Evolutionary conservation across 1,140 invertebrate genomes (phyloP).

Genomic region (Sipha flava): DNA sequence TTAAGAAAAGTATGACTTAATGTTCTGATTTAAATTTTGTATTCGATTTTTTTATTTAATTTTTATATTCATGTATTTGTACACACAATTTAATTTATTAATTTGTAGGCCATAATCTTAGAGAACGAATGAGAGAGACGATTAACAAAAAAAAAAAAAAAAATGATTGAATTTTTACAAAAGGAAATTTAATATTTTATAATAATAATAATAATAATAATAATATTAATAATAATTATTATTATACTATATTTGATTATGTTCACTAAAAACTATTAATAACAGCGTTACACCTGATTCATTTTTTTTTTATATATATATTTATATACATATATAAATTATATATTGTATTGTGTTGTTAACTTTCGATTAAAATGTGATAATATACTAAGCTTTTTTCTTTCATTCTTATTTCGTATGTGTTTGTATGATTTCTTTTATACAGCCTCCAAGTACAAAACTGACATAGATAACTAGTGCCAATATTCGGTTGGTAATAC

Average conservation of each 20-base stretch:
- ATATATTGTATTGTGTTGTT: conserved; percentile 12
- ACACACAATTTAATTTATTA: not conserved
- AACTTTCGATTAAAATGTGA: conserved; percentile 26
- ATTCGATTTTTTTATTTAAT: not conserved
- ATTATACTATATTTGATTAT: not conserved
- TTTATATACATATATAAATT: too few species aligned
- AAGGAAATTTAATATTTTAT: not conserved
- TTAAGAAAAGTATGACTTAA: not conserved
- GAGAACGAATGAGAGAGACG: not conserved
- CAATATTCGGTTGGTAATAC: too few species aligned
- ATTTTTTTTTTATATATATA: too few species aligned
- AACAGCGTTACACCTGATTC: conserved; percentile 5
- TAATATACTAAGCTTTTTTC: conserved; percentile 32
- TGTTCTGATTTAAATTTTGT: not conserved
- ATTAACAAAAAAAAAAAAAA: not conserved
- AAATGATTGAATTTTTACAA: not conserved
- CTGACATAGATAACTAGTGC: too few species aligned
- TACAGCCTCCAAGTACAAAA: too few species aligned
- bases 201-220: not conserved
- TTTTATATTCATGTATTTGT: not conserved
- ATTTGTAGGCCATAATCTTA: not conserved
- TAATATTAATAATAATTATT: not conserved
- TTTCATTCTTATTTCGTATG: not conserved
- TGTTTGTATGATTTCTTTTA: too few species aligned
- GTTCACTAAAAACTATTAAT: conserved; percentile 24